Base-by-base conservation (phyloP, 2,113 vertebrate species). In the Paradoxurus hermaphroditus region DNA sequence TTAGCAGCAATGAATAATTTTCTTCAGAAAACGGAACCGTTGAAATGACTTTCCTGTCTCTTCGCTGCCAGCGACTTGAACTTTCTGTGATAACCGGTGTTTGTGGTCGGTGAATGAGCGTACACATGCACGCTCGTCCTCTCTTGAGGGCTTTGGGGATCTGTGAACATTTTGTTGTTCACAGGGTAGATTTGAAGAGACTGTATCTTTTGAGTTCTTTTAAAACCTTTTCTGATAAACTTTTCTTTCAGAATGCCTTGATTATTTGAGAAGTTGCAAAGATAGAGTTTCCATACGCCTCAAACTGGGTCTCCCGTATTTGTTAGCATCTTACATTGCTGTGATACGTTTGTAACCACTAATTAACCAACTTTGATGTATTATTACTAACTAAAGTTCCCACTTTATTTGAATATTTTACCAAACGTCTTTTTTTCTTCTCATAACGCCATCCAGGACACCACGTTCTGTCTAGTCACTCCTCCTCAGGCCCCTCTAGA, bases 1-100 rank as follows among this genome's bases (percentile, higher is more conserved):
- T 81, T 89, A 82, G 25, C 72, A 93, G 44, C n/a, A 36, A n/a
- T 41, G 72, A 46, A 18, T 73, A 36, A 79, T 90, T 97, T 88
- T 81, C 29, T 85, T 95, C 51, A 23, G 36, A 90, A 93, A 94
- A 41, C 56, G 70, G 51, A 90, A 91, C 39, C 67, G 8, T 67
- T 29, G 29, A 53, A 86, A 63, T 65, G n/a, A 53, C n/a, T 79
- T 79, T 0, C 31, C 16, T 68, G 41, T 73, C 11, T 81, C 53
- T 82, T 36, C 44, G 62, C 36, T 56, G n/a, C 65, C 59, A 79
- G 72, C 3, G 27, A 14, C 49, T 81, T 68, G n/a, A 46, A 25
- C 56, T 89, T 65, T 94, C 53, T 68, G 21, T 85, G 21, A 53
- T 7, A 39, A 6, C 56, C 39, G 7, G 82, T 63, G 15, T 75